phyloP scores from a whole-genome alignment of 2,888 invertebrate genomes.

The Trichacis sp. region DNA sequence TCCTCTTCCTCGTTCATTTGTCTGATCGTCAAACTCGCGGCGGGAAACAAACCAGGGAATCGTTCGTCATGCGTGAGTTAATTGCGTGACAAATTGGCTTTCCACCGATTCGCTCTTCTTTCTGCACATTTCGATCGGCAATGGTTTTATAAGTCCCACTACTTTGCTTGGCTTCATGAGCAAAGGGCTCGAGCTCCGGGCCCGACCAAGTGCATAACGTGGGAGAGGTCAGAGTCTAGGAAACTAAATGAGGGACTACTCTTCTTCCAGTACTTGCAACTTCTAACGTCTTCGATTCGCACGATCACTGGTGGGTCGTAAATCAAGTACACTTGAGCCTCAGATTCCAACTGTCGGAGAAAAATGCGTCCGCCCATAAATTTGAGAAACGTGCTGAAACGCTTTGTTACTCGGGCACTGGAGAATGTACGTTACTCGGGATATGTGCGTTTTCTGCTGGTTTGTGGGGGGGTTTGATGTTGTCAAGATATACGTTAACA shows the following conservation, averaged over 20 bases:
- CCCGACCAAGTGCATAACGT: constrained; percentile 50
- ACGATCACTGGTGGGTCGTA: constrained; percentile 41
- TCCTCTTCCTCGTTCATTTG: constrained; percentile 23
- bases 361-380: not conserved
- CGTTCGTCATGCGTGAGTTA: constrained; percentile 55
- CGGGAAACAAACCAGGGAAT: constrained; percentile 51
- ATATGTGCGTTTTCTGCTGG: too few relatives aligned
- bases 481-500: too few relatives aligned
- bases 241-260: constrained; percentile 46
- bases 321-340: constrained; percentile 28
- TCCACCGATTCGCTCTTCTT: constrained; percentile 51
- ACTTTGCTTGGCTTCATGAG: constrained; percentile 38
- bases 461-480: too few relatives aligned
- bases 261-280: constrained; percentile 46
- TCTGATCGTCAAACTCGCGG: constrained; percentile 29
- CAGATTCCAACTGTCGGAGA: not conserved
- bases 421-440: not conserved
- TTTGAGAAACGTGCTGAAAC: not conserved
- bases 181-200: constrained; percentile 34
- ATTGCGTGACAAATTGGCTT: constrained; percentile 48
- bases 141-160: constrained; percentile 33
- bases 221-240: constrained; percentile 54
- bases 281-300: constrained; percentile 45
- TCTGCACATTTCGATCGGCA: constrained; percentile 40
- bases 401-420: not conserved